Percentiles rank a stretch among this genome's conserved stretches.
Conservation (phyloP, 2,888 invertebrate species). For the Cryptus armator region DNA sequence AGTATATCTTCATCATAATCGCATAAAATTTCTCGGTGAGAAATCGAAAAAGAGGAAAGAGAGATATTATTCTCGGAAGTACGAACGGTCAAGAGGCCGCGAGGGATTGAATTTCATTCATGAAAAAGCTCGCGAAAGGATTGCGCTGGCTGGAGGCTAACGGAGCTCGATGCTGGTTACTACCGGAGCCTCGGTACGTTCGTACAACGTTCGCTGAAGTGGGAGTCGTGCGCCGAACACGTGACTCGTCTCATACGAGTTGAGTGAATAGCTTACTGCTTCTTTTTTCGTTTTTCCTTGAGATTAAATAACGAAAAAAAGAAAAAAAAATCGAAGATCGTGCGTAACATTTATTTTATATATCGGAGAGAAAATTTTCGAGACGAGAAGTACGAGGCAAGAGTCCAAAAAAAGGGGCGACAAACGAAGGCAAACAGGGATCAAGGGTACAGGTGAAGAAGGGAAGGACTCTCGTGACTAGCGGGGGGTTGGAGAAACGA, state of each 20-base stretch:
- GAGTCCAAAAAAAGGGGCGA: background rate
- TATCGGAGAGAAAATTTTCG: background rate
- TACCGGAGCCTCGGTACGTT: background rate
- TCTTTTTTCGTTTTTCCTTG: background rate
- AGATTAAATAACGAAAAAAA: constrained; percentile 1
- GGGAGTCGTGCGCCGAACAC: constrained; percentile 32
- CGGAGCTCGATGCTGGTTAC: constrained; percentile 8
- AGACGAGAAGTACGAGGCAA: background rate
- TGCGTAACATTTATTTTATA: background rate
- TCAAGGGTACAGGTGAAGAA: constrained; percentile 1
- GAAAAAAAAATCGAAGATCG: constrained; percentile 22
- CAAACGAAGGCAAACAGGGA: background rate
- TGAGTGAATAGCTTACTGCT: background rate
- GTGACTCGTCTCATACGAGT: constrained; percentile 29
- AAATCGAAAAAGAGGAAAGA: background rate
- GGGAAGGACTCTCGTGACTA: constrained; percentile 49
- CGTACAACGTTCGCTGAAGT: background rate
- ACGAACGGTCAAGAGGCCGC: background rate
- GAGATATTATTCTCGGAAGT: background rate
- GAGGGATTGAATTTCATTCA: background rate
- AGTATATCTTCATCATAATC: background rate
- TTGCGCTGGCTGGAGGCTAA: background rate
- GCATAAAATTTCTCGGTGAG: background rate
- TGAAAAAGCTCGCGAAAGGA: constrained; percentile 3
- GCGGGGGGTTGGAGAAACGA: constrained; percentile 61